Base-by-base conservation (phyloP, 2,888 invertebrate genomes). In the Charanyca ferruginea region DNA sequence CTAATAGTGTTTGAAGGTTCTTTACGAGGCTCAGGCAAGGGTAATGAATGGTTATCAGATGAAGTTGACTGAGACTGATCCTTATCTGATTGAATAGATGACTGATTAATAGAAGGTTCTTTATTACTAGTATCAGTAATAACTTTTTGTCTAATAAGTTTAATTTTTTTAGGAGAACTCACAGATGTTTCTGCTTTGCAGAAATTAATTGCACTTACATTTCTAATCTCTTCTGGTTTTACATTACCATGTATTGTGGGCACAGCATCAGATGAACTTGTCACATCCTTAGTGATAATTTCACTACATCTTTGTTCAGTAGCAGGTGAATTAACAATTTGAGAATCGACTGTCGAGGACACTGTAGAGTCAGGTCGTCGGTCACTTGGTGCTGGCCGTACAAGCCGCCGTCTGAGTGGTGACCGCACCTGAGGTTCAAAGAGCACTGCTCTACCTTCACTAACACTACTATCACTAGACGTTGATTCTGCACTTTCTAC, bases 121-220 rank as follows among this genome's bases (percentile, higher is more conserved):
- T 76, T 89, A 83, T 81, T 85, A 80, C 84, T 85, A 78, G 80
- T 77, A 78, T 87, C 86, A 71, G 90, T 82, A 77, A 80, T 81
- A 82, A 83, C 65, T 91, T 93, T 94, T 89, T 93, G 93, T 88
- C 95, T 93, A 86, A 93, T 89, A 80, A 95, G 91, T 87, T 93
- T 95, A 85, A 95, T 94, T 92, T 92, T 95, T 87, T 93, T 95
- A 84, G 89, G 85, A 83, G 94, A 89, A 91, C 90, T 91, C 75
- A 90, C 84, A 64, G 94, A 94, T 62, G 94, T 93, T 89, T 95
- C 95, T 90, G 95, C 94, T 93, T 94, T 93, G 91, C 94, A 94
- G 90, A 94, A 89, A 92, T 91, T 94, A 86, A 93, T 88, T 90
- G 93, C 94, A 90, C 91, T 94, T 90, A 94, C 83, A 90, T 90